Evolutionary conservation across 2,888 invertebrate genomes (phyloP).

Genomic region (Microctonus hyperodae): DNA sequence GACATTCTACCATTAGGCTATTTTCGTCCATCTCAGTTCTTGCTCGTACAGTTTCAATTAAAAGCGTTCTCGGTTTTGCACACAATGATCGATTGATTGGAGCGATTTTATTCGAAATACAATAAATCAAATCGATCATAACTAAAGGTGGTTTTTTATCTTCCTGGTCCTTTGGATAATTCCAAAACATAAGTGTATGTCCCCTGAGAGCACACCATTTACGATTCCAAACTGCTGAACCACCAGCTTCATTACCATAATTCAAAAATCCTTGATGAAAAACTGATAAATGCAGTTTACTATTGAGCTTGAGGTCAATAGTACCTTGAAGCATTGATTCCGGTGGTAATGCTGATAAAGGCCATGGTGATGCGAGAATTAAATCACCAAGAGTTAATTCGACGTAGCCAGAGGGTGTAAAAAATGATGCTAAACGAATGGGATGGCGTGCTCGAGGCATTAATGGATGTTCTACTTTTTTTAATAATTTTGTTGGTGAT

Average conservation of each 20-base stretch:
- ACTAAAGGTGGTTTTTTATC: constrained; percentile 52
- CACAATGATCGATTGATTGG: constrained; percentile 63
- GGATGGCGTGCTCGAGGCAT: constrained; percentile 37
- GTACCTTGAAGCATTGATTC: constrained; percentile 50
- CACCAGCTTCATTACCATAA: constrained; percentile 61
- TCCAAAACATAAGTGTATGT: constrained; percentile 64
- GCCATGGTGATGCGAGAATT: constrained; percentile 45
- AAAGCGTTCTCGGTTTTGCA: constrained; percentile 63
- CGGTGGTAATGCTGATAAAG: constrained; percentile 44
- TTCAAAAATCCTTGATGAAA: constrained; percentile 65
- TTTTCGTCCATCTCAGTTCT: constrained; percentile 38
- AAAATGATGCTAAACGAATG: constrained; percentile 46
- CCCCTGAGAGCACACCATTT: constrained; percentile 67
- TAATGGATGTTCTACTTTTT: constrained; percentile 35
- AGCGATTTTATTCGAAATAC: constrained; percentile 52
- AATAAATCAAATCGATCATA: constrained; percentile 61
- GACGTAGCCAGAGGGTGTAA: constrained; percentile 45
- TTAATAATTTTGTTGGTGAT: constrained; percentile 48
- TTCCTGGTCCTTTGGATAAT: constrained; percentile 64
- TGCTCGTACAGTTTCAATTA: constrained; percentile 52
- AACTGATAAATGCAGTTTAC: constrained; percentile 50
- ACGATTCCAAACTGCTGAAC: constrained; percentile 65
- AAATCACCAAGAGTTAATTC: constrained; percentile 52
- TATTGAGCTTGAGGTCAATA: constrained; percentile 49
- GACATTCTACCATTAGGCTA: constrained; percentile 41